These are phyloP conservation scores for Procambarus clarkii DNA, from an alignment of 1,140 invertebrate species.

Conservation along the genomic window DNA sequence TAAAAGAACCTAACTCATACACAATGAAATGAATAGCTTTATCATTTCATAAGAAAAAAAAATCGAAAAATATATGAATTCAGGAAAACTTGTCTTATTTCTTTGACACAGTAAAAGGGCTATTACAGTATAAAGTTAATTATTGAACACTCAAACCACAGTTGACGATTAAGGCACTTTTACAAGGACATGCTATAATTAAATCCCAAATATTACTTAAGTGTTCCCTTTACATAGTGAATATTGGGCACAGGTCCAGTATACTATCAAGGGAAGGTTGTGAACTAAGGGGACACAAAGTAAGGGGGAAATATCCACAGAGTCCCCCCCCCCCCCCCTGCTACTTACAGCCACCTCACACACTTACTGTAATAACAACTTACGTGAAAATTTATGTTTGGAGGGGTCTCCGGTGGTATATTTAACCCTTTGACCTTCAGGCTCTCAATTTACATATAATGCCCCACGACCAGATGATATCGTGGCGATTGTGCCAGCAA, in stretches of 20 bases:
- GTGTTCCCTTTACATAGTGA: too few species aligned
- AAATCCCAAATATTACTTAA: too few species aligned
- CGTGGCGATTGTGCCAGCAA: neutral
- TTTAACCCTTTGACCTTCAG: neutral
- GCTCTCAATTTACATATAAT: neutral
- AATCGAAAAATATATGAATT: too few species aligned
- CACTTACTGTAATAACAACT: neutral
- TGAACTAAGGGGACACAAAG: neutral
- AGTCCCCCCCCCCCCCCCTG: neutral
- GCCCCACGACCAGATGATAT: neutral
- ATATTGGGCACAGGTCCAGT: neutral
- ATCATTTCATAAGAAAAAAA: too few species aligned
- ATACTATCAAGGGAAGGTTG: neutral
- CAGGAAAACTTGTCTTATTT: too few species aligned
- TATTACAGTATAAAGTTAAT: too few species aligned
- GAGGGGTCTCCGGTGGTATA: neutral
- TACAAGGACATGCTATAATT: too few species aligned
- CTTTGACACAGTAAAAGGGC: too few species aligned
- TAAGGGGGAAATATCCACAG: neutral
- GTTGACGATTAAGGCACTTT: too few species aligned
- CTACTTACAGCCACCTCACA: constrained; percentile 1
- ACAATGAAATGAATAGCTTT: too few species aligned
- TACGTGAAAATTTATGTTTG: neutral
- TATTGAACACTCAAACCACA: too few species aligned
- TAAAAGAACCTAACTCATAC: too few species aligned